A percentile compares a stretch with the other conserved stretches of the same genome.
Conservation (phyloP, 2,113 vertebrate species). For the Muntiacus muntjak region DNA sequence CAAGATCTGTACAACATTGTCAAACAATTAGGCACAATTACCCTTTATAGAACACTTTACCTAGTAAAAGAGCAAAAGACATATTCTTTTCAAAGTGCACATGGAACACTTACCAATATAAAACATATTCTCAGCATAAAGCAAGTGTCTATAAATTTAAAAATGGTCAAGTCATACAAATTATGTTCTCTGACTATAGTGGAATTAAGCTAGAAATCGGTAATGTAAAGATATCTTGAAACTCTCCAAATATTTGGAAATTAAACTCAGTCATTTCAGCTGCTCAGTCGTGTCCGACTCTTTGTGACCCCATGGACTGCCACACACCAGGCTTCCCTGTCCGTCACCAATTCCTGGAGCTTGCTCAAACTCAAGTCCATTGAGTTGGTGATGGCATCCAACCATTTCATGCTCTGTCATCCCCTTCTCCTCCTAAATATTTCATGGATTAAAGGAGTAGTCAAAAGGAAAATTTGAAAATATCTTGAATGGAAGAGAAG, state of each 20-base stretch:
- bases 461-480: background rate
- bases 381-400: background rate
- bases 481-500: background rate
- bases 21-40: background rate
- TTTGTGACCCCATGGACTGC: background rate
- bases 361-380: background rate
- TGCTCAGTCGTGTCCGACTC: fast-evolving
- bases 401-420: background rate
- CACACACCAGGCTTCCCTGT: background rate
- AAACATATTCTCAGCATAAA: background rate
- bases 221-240: background rate
- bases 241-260: background rate
- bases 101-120: background rate
- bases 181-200: background rate
- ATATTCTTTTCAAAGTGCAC: background rate
- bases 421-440: background rate
- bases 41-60: background rate
- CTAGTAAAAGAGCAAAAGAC: background rate
- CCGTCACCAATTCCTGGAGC: background rate
- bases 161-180: background rate
- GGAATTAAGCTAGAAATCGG: background rate
- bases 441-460: background rate
- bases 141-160: background rate
- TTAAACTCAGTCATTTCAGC: background rate
- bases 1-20: background rate